These are phyloP conservation scores for Megaustenia siamemsis DNA, from an alignment of 2,888 invertebrate species.

Conservation along the genomic window DNA sequence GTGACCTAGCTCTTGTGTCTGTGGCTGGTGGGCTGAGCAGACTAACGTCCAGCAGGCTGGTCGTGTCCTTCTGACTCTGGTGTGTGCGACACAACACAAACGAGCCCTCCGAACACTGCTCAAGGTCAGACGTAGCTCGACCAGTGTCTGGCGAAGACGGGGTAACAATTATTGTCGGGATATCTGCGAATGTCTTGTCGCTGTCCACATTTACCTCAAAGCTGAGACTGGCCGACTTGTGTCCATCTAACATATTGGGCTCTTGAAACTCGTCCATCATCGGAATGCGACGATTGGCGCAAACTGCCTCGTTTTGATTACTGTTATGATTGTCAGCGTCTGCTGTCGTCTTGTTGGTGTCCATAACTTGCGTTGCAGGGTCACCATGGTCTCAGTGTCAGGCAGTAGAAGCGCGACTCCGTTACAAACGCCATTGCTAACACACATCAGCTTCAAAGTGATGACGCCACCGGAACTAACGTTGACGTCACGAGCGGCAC, in stretches of 20 bases:
- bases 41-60: neutral
- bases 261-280: slow-evolving; percentile 34
- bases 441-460: neutral
- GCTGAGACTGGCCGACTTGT: neutral
- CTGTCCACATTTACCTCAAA: slow-evolving; percentile 38
- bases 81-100: neutral
- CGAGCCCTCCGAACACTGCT: slow-evolving; percentile 11
- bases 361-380: slow-evolving; percentile 25
- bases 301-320: slow-evolving; percentile 52
- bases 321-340: slow-evolving; percentile 56
- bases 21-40: slow-evolving; percentile 27
- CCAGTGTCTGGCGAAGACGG: slow-evolving; percentile 42
- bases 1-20: slow-evolving; percentile 32
- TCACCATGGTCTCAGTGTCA: neutral
- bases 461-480: slow-evolving; percentile 10
- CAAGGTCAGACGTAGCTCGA: neutral
- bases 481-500: slow-evolving; percentile 10
- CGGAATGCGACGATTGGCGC: slow-evolving; percentile 5
- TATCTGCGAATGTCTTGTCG: neutral
- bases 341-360: slow-evolving; percentile 30
- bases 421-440: slow-evolving; percentile 30
- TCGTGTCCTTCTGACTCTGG: neutral
- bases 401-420: neutral
- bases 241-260: neutral
- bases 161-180: slow-evolving; percentile 50